A percentile compares a stretch with the other conserved stretches of the same genome.
Conservation (phyloP, 2,113 vertebrate species). For the Morphnarchus princeps region DNA sequence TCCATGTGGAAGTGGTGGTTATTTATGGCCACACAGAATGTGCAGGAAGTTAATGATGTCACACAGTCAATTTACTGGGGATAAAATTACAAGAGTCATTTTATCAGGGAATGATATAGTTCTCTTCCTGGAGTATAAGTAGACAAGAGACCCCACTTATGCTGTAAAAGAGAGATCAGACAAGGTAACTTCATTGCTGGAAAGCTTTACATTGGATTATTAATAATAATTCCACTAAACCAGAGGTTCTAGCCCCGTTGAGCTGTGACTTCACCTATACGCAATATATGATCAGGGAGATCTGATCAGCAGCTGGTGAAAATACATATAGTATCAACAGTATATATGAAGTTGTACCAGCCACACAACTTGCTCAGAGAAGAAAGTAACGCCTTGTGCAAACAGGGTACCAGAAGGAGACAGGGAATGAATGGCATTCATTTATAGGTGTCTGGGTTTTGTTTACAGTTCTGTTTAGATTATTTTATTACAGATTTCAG, state of each 20-base stretch:
- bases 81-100: slow-evolving; percentile 48
- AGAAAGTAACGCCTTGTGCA: not conserved
- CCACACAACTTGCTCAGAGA: not conserved
- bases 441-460: not conserved
- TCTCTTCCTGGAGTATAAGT: not conserved
- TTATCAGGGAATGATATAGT: slow-evolving; percentile 37
- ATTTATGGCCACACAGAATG: slow-evolving; percentile 21
- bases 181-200: not conserved
- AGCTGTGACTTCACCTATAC: not conserved
- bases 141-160: not conserved
- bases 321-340: not conserved
- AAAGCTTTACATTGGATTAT: slow-evolving; percentile 4
- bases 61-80: slow-evolving; percentile 33
- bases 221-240: not conserved
- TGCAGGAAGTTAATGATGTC: slow-evolving; percentile 44
- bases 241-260: not conserved
- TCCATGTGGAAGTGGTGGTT: not conserved
- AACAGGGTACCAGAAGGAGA: not conserved
- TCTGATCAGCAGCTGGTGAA: not conserved
- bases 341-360: not conserved
- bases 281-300: not conserved
- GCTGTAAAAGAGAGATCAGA: slow-evolving; percentile 14
- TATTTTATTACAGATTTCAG: not conserved
- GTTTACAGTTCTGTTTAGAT: not conserved
- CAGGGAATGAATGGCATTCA: not conserved